Base-by-base conservation (phyloP, 2,797 vertebrate species). In the Sebastes kiyomatsui region DNA sequence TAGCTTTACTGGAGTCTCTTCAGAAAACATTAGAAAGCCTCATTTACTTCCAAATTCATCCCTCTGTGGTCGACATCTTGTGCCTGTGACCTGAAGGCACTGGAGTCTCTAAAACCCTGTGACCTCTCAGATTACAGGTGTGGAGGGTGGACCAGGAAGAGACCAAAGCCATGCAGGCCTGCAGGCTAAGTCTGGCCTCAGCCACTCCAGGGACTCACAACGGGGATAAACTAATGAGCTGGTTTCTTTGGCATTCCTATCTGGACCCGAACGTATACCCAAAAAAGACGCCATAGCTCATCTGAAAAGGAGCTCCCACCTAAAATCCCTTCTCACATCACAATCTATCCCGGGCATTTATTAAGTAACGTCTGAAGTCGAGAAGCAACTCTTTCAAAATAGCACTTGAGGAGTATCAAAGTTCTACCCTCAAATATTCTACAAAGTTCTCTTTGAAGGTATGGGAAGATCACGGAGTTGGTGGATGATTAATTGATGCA, bases 401-500 rank as follows among this genome's bases (percentile, higher is more conserved):
- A 46, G 18, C 56, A 60, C 65, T 54, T 25, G 20, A 20, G 35
- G n/a, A 11, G 27, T 60, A 46, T 75, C 28, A 68, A n/a, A 59
- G 25, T 83, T 79, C 54, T 14, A 2, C 64, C 33, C 42, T 83
- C n/a, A 85, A 81, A 75, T 68, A 78, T 69, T 70, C 38, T 58
- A 52, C 38, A 65, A 49, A 58, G n/a, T 54, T 77, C 22, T 67
- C 70, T 86, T 86, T 84, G 75, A 91, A 85, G 70, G 58, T 72
- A 46, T 67, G 70, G 61, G 23, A 65, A 23, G 73, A 91, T 92
- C 78, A 90, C 91, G 65, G 71, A 79, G 27, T 16, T 54, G 61
- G 18, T 6, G 38, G 28, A 91, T 91, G 78, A 92, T 92, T 88
- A 85, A 94, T 89, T 88, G 60, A 94, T 91, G 81, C 35, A 25